phyloP scores from a whole-genome alignment of 2,888 invertebrate species.

The Acheta domesticus region DNA sequence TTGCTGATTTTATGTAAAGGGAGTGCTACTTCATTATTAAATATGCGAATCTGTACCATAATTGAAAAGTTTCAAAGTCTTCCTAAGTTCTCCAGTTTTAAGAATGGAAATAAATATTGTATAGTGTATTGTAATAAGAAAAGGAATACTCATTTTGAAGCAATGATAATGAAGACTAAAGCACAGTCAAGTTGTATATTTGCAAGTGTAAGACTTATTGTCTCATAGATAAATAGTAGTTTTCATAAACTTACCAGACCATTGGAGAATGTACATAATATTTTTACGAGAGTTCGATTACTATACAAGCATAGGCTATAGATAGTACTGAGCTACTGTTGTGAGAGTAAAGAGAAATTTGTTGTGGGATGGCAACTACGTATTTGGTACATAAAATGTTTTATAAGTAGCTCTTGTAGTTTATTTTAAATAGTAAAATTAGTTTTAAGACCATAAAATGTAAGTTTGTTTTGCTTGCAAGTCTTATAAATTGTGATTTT shows the following conservation, averaged over 20 bases:
- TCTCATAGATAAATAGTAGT: background rate
- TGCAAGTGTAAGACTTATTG: background rate
- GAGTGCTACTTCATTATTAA: background rate
- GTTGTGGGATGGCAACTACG: background rate
- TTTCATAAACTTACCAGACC: conserved; percentile 22
- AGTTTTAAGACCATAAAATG: background rate
- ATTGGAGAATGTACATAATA: conserved; percentile 30
- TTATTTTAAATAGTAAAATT: conserved; percentile 3
- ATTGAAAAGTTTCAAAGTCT: background rate
- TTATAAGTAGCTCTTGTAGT: background rate
- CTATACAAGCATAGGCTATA: conserved; percentile 21
- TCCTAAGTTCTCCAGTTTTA: background rate
- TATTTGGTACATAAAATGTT: background rate
- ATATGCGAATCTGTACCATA: background rate
- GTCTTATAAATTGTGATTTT: conserved; percentile 24
- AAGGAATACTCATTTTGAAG: conserved; percentile 8
- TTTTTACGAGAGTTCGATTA: conserved; percentile 25
- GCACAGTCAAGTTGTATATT: background rate
- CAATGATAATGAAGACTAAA: background rate
- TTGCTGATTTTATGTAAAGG: background rate
- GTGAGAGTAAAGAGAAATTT: background rate
- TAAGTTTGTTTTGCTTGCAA: conserved; percentile 22
- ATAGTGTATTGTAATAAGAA: background rate
- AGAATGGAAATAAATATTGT: background rate
- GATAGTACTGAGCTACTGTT: conserved; percentile 24